A percentile compares a stretch with the other conserved stretches of the same genome.
phyloP scores from a whole-genome alignment of 2,113 vertebrate species.

The Xiphorhynchus elegans region DNA sequence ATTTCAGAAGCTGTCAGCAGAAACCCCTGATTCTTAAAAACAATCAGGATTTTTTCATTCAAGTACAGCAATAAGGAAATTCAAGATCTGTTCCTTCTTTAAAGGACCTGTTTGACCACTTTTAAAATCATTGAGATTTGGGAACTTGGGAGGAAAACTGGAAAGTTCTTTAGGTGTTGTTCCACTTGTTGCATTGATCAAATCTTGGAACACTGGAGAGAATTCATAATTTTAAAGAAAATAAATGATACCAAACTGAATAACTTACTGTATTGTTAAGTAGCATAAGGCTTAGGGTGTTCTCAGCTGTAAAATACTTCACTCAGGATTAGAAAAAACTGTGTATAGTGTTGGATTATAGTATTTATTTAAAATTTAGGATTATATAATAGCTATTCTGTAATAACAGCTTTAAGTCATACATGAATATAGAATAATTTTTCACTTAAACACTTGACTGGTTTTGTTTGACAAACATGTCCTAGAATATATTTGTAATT shows the following conservation, averaged over 20 bases:
- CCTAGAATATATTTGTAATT: not conserved
- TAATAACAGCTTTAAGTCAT: not conserved
- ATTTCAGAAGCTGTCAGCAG: not conserved
- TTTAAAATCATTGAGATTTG: not conserved
- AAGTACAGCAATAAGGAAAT: not conserved
- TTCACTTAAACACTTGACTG: not conserved
- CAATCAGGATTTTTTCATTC: not conserved
- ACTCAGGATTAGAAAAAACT: not conserved
- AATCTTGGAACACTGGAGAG: not conserved
- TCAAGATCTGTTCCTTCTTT: not conserved
- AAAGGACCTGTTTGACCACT: not conserved
- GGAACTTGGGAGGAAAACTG: not conserved
- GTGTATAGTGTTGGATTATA: not conserved
- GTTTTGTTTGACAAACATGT: not conserved
- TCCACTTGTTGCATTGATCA: not conserved
- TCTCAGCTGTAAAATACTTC: not conserved
- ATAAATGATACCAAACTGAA: fast-evolving
- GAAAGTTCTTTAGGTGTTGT: not conserved
- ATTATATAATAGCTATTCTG: not conserved
- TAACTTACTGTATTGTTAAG: not conserved
- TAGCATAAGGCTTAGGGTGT: not conserved
- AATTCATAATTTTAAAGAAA: not conserved
- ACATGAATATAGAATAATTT: not conserved
- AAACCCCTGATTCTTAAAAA: not conserved
- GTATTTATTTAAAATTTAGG: not conserved